Evolutionary conservation across 2,113 vertebrate genomes (phyloP).

Genomic region (Cavia aperea): DNA sequence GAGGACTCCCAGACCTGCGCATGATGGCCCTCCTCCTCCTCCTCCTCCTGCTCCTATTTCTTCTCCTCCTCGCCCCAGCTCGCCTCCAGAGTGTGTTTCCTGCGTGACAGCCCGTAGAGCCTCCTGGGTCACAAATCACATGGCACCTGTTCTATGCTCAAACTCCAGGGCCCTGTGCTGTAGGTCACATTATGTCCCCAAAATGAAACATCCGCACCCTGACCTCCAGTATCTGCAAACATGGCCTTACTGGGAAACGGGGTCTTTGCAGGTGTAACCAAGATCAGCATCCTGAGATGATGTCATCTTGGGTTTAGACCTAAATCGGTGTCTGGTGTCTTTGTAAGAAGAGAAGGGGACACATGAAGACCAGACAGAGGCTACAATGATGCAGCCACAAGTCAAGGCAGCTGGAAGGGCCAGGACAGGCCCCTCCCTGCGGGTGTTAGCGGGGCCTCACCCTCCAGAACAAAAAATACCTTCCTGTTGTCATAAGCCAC

Average conservation of each 20-base stretch:
- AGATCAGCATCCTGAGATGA: not conserved
- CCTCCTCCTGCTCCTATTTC: not conserved
- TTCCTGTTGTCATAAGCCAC: not conserved
- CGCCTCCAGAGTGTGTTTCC: not conserved
- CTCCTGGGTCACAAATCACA: not conserved
- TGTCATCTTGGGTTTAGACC: not conserved
- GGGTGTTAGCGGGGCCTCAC: not conserved
- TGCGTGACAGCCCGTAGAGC: fast-evolving
- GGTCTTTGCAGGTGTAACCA: not conserved
- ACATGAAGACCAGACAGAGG: not conserved
- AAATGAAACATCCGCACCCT: not conserved
- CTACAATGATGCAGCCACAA: not conserved
- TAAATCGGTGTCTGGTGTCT: not conserved
- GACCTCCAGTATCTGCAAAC: not conserved
- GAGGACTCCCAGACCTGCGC: not conserved
- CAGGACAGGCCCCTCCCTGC: not conserved
- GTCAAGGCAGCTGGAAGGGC: not conserved
- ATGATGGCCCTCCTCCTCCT: not conserved
- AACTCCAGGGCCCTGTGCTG: not conserved
- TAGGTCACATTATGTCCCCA: not conserved
- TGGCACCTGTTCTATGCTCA: not conserved
- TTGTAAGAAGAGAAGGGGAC: not conserved
- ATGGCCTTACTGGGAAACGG: not conserved
- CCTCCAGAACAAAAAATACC: not conserved
- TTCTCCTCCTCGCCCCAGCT: not conserved